Evolutionary conservation across 2,113 vertebrate species (phyloP), one percentile per base, ranked within the genome.

Genomic region (Melanotaenia duboulayi): DNA sequence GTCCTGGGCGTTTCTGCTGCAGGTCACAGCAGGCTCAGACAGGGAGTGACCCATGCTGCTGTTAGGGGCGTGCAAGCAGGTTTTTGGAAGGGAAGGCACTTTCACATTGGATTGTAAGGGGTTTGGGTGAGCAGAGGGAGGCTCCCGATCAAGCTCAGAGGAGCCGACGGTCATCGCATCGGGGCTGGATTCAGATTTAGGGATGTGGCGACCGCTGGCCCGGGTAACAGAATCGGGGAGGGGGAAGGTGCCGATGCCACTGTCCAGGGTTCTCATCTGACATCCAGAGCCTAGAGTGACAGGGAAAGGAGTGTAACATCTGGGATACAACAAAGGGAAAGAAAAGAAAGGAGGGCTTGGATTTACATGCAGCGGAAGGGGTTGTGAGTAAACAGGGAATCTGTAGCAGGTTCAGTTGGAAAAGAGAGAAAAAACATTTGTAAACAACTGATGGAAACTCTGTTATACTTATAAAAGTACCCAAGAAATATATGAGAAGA

Each of bases 201-300:
- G 89, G 16, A 88, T 0, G 54, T 96, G 94, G 17, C 96, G 87
- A 57, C 93, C 92, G 0, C 84, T 50, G 8, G 92, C 91, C 12
- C 96, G 93, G 64, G 76, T 93, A 74, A 95, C 95, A 0, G 96
- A 95, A 80, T 96, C 96, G 0, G 96, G 96, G 63, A 96, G 96
- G 1, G 96, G 96, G 79, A 97, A 97, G 70, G 97, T 97, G 75
- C 97, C 97, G 6, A 98, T 97, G n/a, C 97, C 97, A 0, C 96
- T 98, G 94, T 98, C 97, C 89, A 98, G 70, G 0, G 96, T 98
- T 86, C 96, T 93, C 95, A 96, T 98, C 94, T 97, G 96, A 91
- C 96, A 97, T 90, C 93, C 84, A 52, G 95, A 96, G 89, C 94
- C 97, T 97, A 86, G 37, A 86, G 57, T 90, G 93, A 89, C 71